phyloP scores from a whole-genome alignment of 1,140 invertebrate species.

The Pissodes strobi region DNA sequence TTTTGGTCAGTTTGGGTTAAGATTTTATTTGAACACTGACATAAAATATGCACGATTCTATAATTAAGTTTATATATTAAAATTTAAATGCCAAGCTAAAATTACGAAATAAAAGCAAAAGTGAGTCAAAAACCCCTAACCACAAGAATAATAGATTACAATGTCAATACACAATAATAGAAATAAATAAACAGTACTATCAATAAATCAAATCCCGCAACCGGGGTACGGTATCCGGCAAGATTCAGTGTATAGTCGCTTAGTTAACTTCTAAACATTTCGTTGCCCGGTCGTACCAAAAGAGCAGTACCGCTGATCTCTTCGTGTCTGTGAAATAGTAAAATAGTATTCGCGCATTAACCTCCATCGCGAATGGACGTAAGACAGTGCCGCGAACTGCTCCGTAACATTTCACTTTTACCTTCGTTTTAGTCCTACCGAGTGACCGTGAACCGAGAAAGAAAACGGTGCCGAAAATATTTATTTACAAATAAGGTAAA shows the following conservation, averaged over 20 bases:
- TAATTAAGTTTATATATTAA: too few relatives aligned
- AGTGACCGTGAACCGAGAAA: constrained; percentile 29
- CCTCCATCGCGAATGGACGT: constrained; percentile 34
- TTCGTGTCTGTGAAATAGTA: background rate
- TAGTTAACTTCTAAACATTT: background rate
- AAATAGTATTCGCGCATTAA: constrained; percentile 24
- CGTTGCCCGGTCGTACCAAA: background rate
- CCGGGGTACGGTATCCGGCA: background rate
- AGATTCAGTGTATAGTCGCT: background rate
- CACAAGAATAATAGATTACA: too few relatives aligned
- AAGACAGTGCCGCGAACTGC: constrained; percentile 10
- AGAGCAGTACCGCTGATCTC: constrained; percentile 2
- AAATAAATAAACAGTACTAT: too few relatives aligned
- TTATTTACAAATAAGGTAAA: constrained; percentile 29
- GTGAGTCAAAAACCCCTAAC: too few relatives aligned
- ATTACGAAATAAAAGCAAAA: too few relatives aligned
- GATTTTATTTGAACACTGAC: too few relatives aligned
- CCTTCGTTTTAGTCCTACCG: constrained; percentile 24
- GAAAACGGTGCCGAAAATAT: constrained; percentile 31
- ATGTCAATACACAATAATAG: too few relatives aligned
- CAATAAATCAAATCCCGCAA: background rate
- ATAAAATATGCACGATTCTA: too few relatives aligned
- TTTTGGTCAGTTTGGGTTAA: too few relatives aligned
- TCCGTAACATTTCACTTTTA: constrained; percentile 32
- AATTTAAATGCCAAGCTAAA: too few relatives aligned